A percentile compares a stretch with the other conserved stretches of the same genome.
These are phyloP conservation scores for Sesamia inferens DNA, from an alignment of 2,888 invertebrate genomes.

Conservation along the genomic window DNA sequence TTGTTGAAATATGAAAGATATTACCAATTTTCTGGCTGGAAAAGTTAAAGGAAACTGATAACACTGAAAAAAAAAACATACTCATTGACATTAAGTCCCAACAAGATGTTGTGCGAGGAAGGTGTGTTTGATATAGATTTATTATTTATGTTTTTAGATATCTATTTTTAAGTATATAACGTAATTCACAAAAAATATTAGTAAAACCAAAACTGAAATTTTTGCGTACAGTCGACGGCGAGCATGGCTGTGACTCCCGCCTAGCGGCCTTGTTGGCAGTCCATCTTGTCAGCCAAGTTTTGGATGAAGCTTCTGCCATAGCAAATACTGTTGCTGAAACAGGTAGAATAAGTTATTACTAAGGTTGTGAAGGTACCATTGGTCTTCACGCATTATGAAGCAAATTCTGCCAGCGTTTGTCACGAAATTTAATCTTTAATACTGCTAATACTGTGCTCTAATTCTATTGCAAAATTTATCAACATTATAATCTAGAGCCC, in stretches of 20 bases:
- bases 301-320: slow-evolving; percentile 83
- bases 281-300: slow-evolving; percentile 81
- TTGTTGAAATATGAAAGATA: slow-evolving; percentile 1
- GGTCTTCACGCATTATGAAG: not conserved
- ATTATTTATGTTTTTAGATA: slow-evolving; percentile 48
- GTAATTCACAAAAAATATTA: slow-evolving; percentile 1
- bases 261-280: slow-evolving; percentile 77
- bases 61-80: not conserved
- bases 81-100: slow-evolving; percentile 19
- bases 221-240: slow-evolving; percentile 68
- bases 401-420: not conserved
- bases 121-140: slow-evolving; percentile 68
- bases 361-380: not conserved
- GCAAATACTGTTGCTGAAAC: slow-evolving; percentile 76
- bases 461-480: not conserved
- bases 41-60: not conserved
- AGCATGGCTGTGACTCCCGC: slow-evolving; percentile 67
- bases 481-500: not conserved
- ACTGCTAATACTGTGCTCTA: not conserved
- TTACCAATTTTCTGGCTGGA: slow-evolving; percentile 8
- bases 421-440: not conserved
- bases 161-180: slow-evolving; percentile 51
- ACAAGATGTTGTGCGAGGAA: slow-evolving; percentile 76
- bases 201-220: slow-evolving; percentile 35
- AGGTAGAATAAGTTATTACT: slow-evolving; percentile 1